These are phyloP conservation scores for Microcebus jonahi DNA, from an alignment of 2,113 vertebrate species.

Conservation along the genomic window DNA sequence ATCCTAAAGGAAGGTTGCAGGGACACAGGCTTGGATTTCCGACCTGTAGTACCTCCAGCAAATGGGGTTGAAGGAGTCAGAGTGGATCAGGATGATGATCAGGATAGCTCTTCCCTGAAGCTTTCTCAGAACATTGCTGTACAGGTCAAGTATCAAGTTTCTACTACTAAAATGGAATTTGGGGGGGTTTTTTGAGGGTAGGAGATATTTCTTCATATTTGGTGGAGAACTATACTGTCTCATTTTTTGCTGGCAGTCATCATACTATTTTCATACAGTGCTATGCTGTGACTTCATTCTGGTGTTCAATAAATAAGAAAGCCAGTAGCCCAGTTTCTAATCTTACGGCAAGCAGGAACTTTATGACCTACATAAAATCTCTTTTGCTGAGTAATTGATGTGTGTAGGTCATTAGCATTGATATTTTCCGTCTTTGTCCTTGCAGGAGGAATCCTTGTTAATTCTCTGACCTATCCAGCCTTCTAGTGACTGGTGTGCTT, in stretches of 20 bases:
- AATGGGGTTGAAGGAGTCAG: conserved; percentile 76
- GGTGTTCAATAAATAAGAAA: conserved; percentile 27
- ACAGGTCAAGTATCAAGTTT: conserved; percentile 82
- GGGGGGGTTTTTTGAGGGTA: conserved; percentile 36
- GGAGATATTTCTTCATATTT: conserved; percentile 42
- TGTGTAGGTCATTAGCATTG: conserved; percentile 22
- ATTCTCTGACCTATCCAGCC: conserved; percentile 58
- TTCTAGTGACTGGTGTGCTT: conserved; percentile 35
- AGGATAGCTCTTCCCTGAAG: conserved; percentile 78
- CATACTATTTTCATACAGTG: background rate
- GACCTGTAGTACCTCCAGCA: conserved; percentile 66
- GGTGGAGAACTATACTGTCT: background rate
- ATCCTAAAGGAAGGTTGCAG: conserved; percentile 73
- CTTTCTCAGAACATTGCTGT: conserved; percentile 86
- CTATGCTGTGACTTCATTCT: conserved; percentile 10
- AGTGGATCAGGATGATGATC: conserved; percentile 76
- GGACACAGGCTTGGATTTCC: conserved; percentile 74
- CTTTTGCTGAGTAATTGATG: background rate
- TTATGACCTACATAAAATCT: background rate
- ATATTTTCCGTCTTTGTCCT: conserved; percentile 41
- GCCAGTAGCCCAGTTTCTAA: background rate
- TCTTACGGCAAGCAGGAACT: background rate
- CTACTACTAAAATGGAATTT: background rate
- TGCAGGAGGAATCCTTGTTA: conserved; percentile 51
- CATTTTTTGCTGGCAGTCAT: background rate